Base-by-base conservation (phyloP, 2,113 vertebrate genomes). In the Electrona antarctica region DNA sequence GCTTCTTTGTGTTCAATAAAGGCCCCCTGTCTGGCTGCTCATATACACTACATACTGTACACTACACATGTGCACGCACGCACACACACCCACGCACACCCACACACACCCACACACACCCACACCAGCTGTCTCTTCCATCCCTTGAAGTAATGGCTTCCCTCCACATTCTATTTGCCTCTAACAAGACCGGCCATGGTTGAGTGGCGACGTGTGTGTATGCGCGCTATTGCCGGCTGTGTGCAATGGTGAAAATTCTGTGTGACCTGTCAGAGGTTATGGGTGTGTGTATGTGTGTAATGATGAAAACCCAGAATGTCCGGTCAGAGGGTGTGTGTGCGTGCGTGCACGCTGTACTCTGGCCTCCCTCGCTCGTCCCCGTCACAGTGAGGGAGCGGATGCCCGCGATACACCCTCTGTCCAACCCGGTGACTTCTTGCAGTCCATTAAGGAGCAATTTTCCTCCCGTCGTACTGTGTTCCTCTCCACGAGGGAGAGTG, bases 1-100 rank as follows among this genome's bases (percentile, higher is more conserved):
- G 69, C 72, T 67, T 76, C 76, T 88, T 88, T 87, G 85, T 85
- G 79, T 71, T 64, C 60, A 33, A 15, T 73, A 82, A 73, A 54
- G 67, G 54, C 78, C 76, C 60, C 73, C 78, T 81, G 67, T 79
- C 62, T 76, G 58, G 60, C 60, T 67, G 60, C 61, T 55, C 12
- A 58, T n/a, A n/a, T n/a, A 64, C 58, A 50, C 2, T 33, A 33
- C 29, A 33, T 33, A 33, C 29, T 33, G 29, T 33, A 33, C 29
- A 41, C 67, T 7, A 54, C 51, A 54, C 51, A 54, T 0, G 13
- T 11, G 10, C 14, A 28, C n/a, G 21, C 55, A 57, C 15, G 21
- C 55, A 57, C 55, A 41, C 59, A 60, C 12, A 60, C 11, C 45
- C 33, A 60, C 59, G n/a, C 33, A 46, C 33, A n/a, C 41, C n/a